A percentile compares a stretch with the other conserved stretches of the same genome.
Evolutionary conservation across 2,888 invertebrate species (phyloP).

Genomic region (Fabriciana adippe): DNA sequence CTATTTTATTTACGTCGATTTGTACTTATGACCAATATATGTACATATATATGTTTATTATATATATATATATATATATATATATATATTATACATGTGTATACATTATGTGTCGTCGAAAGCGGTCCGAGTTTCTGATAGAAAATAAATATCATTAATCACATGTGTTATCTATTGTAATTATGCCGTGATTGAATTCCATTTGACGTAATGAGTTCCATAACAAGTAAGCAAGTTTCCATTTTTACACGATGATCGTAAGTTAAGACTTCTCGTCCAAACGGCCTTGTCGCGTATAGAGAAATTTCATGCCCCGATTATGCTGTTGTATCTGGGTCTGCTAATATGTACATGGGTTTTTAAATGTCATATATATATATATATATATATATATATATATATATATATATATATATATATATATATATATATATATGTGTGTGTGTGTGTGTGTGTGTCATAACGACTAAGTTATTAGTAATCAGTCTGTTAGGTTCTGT

Average conservation of each 20-base stretch:
- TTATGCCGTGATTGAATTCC: constrained; percentile 32
- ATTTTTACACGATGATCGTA: constrained; percentile 32
- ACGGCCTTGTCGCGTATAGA: constrained; percentile 35
- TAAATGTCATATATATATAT: background rate
- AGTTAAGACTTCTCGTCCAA: constrained; percentile 29
- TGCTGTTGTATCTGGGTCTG: background rate
- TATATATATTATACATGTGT: too few relatives aligned
- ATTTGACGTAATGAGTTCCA: constrained; percentile 38
- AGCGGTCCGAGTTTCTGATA: background rate
- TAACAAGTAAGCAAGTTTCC: constrained; percentile 39
- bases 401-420: background rate
- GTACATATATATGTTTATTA: too few relatives aligned
- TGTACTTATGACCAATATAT: too few relatives aligned
- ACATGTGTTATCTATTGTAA: constrained; percentile 24
- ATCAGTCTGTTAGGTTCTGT: too few relatives aligned
- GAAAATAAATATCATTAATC: constrained; percentile 2
- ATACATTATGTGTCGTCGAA: background rate
- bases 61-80: too few relatives aligned
- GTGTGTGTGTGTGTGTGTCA: too few relatives aligned
- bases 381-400: too few relatives aligned
- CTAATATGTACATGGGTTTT: constrained; percentile 6
- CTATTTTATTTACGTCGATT: too few relatives aligned
- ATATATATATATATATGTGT: too few relatives aligned
- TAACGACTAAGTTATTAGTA: too few relatives aligned
- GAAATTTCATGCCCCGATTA: constrained; percentile 26